Conservation (phyloP, 2,797 vertebrate species). For the Gobio occitaniae region DNA sequence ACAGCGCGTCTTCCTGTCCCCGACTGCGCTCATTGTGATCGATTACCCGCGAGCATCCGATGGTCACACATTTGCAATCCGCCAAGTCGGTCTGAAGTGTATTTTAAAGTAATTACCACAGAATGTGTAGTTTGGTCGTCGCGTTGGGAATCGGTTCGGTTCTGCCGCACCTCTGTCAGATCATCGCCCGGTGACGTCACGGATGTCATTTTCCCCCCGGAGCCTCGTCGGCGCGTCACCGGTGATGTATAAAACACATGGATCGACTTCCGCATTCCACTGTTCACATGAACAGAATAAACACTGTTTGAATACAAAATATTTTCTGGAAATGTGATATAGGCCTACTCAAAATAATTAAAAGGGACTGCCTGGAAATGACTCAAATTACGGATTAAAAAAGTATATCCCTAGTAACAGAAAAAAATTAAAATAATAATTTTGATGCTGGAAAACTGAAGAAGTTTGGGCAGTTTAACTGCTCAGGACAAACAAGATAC, state of each 20-base stretch:
- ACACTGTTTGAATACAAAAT: background rate
- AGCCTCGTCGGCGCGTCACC: slow-evolving; percentile 33
- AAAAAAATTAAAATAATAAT: background rate
- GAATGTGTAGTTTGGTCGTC: slow-evolving; percentile 53
- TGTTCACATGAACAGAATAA: background rate
- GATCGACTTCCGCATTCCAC: slow-evolving; percentile 13
- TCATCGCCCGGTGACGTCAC: slow-evolving; percentile 66
- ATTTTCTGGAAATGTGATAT: background rate
- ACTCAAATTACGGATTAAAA: no score
- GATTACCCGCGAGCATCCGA: background rate
- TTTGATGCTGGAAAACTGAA: no score
- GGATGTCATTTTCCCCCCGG: slow-evolving; percentile 46
- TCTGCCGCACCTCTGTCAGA: slow-evolving; percentile 74
- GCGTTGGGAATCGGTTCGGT: slow-evolving; percentile 50
- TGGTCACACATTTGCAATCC: no score
- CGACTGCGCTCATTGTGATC: background rate
- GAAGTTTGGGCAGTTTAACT: no score
- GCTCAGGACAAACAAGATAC: no score
- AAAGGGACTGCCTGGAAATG: background rate
- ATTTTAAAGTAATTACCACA: slow-evolving; percentile 38
- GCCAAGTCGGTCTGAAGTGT: background rate
- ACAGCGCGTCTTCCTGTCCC: slow-evolving; percentile 38
- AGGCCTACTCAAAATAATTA: background rate
- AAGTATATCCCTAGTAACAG: background rate
- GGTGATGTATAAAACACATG: slow-evolving; percentile 30